Evolutionary conservation across 2,797 vertebrate species (phyloP).

Genomic region (Sylvilagus floridanus): DNA sequence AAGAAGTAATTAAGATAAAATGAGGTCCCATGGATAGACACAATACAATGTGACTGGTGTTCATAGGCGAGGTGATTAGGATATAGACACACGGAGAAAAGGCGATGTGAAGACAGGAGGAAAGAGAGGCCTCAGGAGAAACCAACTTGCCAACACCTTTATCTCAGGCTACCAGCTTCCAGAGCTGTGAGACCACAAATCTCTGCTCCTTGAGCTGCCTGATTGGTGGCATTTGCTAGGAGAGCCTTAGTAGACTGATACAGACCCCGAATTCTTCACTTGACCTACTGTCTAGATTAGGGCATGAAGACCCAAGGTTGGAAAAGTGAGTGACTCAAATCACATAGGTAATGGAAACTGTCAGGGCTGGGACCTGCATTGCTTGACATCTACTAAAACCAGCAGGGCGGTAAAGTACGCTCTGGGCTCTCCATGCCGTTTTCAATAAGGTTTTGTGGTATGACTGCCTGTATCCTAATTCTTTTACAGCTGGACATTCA

Average conservation of each 20-base stretch:
- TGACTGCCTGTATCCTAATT: background rate
- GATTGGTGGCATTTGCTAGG: background rate
- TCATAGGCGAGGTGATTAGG: background rate
- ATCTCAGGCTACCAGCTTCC: background rate
- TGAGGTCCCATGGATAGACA: too few relatives aligned
- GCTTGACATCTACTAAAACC: too few relatives aligned
- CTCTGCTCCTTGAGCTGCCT: background rate
- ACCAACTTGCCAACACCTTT: background rate
- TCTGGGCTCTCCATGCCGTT: fast-evolving
- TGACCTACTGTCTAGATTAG: background rate
- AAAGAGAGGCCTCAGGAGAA: background rate
- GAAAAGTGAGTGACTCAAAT: background rate
- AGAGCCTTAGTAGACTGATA: background rate
- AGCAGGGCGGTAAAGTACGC: fast-evolving
- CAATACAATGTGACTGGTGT: background rate
- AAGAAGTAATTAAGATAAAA: conserved; percentile 10
- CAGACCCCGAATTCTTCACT: background rate
- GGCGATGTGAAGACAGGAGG: background rate
- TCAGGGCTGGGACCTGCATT: background rate
- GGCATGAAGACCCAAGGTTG: background rate
- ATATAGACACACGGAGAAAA: background rate
- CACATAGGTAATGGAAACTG: background rate
- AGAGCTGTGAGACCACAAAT: background rate
- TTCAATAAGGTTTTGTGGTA: background rate
- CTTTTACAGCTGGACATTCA: background rate